Conservation (phyloP, 2,113 vertebrate genomes). For the Ranitomeya variabilis region DNA sequence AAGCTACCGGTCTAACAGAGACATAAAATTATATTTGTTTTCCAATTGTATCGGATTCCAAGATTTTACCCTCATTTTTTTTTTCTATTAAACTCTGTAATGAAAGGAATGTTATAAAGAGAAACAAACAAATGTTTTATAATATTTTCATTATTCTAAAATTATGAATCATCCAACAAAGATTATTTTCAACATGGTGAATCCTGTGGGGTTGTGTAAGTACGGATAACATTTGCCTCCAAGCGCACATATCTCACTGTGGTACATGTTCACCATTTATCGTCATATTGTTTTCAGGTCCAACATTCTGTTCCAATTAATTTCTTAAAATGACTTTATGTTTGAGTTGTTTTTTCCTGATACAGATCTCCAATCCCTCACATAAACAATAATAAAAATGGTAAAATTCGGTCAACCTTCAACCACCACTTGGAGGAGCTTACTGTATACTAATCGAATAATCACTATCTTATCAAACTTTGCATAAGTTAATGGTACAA, state of each 20-base stretch:
- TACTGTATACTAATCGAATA: too few species aligned
- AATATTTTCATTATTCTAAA: not conserved
- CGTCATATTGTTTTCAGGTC: not conserved
- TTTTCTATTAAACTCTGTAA: not conserved
- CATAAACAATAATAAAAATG: not conserved
- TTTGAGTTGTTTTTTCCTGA: not conserved
- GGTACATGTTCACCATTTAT: not conserved
- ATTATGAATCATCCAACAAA: not conserved
- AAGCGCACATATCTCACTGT: too few species aligned
- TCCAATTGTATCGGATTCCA: not conserved
- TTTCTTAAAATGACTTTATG: not conserved
- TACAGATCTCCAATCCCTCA: not conserved
- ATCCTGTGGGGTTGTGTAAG: not conserved
- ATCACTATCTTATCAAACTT: too few species aligned
- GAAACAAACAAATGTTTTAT: too few species aligned
- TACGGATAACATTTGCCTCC: not conserved
- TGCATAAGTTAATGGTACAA: too few species aligned
- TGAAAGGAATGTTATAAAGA: not conserved
- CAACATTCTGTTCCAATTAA: not conserved
- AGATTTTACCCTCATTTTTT: not conserved
- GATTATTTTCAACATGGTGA: not conserved
- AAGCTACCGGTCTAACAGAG: not conserved
- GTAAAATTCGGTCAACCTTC: too few species aligned
- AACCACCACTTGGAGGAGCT: too few species aligned
- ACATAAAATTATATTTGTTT: conserved; percentile 9